Percentiles rank a stretch among this genome's conserved stretches.
phyloP scores from a whole-genome alignment of 2,888 invertebrate species.

The Calameuta pallipes region DNA sequence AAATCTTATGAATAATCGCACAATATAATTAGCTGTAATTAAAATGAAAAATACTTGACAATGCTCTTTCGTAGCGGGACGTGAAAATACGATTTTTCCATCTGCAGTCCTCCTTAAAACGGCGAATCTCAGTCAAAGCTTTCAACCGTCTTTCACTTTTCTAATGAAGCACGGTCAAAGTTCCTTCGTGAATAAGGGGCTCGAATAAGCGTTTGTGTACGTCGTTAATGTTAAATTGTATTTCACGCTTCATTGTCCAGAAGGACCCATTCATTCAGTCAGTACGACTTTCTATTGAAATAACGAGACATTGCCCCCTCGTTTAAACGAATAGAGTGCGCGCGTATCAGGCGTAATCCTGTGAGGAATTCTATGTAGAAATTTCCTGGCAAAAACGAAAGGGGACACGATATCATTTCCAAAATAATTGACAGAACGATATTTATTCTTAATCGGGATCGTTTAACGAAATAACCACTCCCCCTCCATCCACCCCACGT shows the following conservation, averaged over 20 bases:
- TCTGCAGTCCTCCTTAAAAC: background rate
- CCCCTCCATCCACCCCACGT: too few relatives aligned
- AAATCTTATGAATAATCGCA: background rate
- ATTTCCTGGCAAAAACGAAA: background rate
- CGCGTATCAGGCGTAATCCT: background rate
- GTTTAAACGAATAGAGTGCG: conserved; percentile 1
- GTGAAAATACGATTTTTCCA: background rate
- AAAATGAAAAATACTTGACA: background rate
- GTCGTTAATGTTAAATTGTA: conserved; percentile 32
- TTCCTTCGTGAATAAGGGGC: background rate
- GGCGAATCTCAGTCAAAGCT: background rate
- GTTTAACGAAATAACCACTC: background rate
- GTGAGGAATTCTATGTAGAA: background rate
- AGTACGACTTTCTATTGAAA: conserved; percentile 22
- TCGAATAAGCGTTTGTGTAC: conserved; percentile 13
- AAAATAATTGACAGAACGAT: background rate
- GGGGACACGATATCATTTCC: background rate
- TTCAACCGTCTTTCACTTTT: background rate
- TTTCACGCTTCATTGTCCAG: conserved; percentile 29
- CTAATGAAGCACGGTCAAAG: background rate
- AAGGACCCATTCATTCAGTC: conserved; percentile 25
- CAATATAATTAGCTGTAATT: background rate
- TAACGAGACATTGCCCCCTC: conserved; percentile 23
- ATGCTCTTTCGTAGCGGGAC: background rate
- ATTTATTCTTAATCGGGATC: background rate